phyloP scores from a whole-genome alignment of 2,113 vertebrate genomes.

The Microtus ochrogaster region DNA sequence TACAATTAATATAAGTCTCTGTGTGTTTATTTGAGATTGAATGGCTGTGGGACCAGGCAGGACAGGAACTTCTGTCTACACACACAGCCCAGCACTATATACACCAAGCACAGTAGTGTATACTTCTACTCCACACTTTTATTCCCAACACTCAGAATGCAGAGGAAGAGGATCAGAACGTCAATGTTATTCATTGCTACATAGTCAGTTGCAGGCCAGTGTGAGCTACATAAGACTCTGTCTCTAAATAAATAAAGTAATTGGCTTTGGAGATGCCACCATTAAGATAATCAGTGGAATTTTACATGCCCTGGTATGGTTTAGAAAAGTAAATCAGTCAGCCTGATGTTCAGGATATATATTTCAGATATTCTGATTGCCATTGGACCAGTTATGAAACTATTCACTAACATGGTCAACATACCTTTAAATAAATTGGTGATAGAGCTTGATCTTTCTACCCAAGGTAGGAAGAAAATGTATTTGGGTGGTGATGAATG shows the following conservation, averaged over 20 bases:
- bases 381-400: not conserved
- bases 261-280: conserved; percentile 16
- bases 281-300: conserved; percentile 16
- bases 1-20: too few species aligned
- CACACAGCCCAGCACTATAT: not conserved
- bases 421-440: conserved; percentile 9
- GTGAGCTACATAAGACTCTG: not conserved
- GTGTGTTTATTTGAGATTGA: too few species aligned
- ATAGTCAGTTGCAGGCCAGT: not conserved
- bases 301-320: not conserved
- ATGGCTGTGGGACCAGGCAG: too few species aligned
- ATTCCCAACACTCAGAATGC: not conserved
- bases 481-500: not conserved
- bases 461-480: not conserved
- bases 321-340: conserved; percentile 44
- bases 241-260: not conserved
- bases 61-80: too few species aligned
- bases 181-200: not conserved
- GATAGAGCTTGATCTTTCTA: not conserved
- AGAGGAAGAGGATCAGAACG: not conserved
- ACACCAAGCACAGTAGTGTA: not conserved
- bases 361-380: not conserved
- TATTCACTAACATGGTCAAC: not conserved
- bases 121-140: not conserved
- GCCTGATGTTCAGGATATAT: not conserved